Percentiles rank a stretch among this genome's conserved stretches.
phyloP scores from a whole-genome alignment of 2,113 vertebrate genomes.

The Dicaeum eximium region DNA sequence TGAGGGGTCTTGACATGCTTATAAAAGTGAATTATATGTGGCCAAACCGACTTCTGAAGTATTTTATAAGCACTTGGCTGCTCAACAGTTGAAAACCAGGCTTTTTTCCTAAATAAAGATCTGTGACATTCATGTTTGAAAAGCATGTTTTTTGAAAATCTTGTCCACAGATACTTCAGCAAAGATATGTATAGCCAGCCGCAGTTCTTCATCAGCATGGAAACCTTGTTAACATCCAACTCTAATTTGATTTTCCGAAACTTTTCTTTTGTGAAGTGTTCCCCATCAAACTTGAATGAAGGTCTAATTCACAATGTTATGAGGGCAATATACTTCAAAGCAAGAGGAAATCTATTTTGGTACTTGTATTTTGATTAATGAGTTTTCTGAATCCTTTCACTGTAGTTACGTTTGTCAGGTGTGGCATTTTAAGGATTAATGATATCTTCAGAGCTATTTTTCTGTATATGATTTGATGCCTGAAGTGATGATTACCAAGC shows the following conservation, averaged over 20 bases:
- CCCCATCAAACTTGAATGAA: background rate
- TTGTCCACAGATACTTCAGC: background rate
- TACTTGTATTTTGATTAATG: conserved; percentile 52
- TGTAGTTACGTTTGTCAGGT: conserved; percentile 42
- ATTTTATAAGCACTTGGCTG: background rate
- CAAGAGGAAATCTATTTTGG: conserved; percentile 30
- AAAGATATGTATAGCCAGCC: background rate
- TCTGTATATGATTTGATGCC: conserved; percentile 19
- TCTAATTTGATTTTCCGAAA: background rate
- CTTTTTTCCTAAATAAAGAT: background rate
- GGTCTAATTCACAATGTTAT: background rate
- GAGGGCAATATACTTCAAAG: conserved; percentile 44
- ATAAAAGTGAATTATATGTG: background rate
- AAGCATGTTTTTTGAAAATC: background rate
- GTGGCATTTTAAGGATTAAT: conserved; percentile 51
- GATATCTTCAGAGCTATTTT: conserved; percentile 40
- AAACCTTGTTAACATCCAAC: background rate
- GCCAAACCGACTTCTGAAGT: background rate
- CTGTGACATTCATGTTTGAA: background rate
- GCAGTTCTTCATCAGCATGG: background rate
- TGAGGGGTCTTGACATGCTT: background rate
- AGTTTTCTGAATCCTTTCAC: conserved; percentile 32
- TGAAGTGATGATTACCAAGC: conserved; percentile 37
- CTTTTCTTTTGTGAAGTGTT: background rate
- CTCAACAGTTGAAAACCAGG: background rate